Conservation (phyloP, 35 echinoderm and acorn worm species). For the Stichopus chloronotus region DNA sequence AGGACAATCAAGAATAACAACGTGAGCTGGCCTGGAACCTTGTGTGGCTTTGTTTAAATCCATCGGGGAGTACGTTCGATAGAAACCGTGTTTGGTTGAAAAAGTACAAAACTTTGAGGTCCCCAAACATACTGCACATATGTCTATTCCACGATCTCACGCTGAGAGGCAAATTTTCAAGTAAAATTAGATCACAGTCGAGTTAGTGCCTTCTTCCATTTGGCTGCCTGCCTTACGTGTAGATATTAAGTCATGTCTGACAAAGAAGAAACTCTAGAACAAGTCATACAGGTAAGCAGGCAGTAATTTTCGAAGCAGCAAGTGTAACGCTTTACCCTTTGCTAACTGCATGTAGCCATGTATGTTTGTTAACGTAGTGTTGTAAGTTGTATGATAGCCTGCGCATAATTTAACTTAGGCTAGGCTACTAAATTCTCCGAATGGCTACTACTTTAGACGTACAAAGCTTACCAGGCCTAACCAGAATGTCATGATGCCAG, state of each 20-base stretch:
- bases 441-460: neutral
- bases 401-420: neutral
- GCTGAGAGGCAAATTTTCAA: constrained; percentile 5
- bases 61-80: neutral
- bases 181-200: neutral
- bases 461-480: neutral
- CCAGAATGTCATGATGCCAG: neutral
- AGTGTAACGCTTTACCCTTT: neutral
- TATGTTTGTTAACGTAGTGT: constrained; percentile 3
- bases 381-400: neutral
- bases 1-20: neutral
- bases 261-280: constrained; percentile 67
- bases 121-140: neutral
- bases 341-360: neutral
- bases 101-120: no score
- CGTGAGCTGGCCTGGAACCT: neutral
- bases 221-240: neutral
- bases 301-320: neutral
- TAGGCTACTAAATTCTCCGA: neutral
- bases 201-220: neutral
- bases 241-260: constrained; percentile 55
- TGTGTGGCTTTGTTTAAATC: neutral
- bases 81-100: neutral
- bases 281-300: constrained; percentile 69
- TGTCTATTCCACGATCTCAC: constrained; percentile 39